Percentiles rank a stretch among this genome's conserved stretches.
Conservation (phyloP, 1,140 invertebrate species). For the Drosophila sproati region DNA sequence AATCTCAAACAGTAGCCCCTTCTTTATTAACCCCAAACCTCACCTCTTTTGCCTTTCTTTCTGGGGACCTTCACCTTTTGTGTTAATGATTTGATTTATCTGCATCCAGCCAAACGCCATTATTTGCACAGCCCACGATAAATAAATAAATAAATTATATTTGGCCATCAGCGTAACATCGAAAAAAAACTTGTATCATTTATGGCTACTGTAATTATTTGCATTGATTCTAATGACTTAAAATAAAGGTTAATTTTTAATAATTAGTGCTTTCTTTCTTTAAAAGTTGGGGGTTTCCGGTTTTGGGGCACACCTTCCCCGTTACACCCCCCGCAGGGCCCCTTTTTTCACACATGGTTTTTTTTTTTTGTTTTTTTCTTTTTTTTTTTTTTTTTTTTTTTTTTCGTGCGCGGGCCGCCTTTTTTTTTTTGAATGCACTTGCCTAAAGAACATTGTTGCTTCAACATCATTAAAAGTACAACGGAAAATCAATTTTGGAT, state of each 20-base stretch:
- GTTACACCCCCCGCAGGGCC: no score
- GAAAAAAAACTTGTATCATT: constrained; percentile 37
- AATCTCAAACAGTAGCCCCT: constrained; percentile 11
- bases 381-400: no score
- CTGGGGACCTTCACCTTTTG: constrained; percentile 50
- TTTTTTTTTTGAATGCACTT: no score
- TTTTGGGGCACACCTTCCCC: no score
- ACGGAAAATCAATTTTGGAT: constrained; percentile 5
- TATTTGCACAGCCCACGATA: constrained; percentile 46
- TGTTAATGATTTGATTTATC: constrained; percentile 81
- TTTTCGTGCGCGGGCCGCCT: no score
- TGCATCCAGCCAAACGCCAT: constrained; percentile 39
- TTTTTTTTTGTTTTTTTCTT: no score
- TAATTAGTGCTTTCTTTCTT: constrained; percentile 37
- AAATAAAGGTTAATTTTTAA: constrained; percentile 35
- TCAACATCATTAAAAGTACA: constrained; percentile 33
- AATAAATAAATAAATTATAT: constrained; percentile 53
- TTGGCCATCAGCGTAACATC: constrained; percentile 18
- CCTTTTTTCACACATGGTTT: no score
- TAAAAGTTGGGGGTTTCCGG: no score
- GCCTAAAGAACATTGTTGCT: neutral
- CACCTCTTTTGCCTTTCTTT: neutral
- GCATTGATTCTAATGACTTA: constrained; percentile 38
- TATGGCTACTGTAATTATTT: constrained; percentile 53
- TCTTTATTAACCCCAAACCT: neutral